phyloP scores from a whole-genome alignment of 2,113 vertebrate genomes.

The Silurus asotus region DNA sequence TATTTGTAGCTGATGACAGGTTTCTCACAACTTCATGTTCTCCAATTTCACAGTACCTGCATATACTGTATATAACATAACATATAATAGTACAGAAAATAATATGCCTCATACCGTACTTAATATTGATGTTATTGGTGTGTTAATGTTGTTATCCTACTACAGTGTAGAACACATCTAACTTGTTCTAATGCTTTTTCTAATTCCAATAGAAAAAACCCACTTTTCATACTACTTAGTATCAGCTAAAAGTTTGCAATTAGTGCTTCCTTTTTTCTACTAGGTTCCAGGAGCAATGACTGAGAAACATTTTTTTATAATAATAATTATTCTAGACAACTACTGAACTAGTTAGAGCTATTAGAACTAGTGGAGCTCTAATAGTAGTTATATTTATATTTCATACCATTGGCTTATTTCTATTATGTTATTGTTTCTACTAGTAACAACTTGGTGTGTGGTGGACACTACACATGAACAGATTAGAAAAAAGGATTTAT shows the following conservation, averaged over 20 bases:
- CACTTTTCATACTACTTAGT: neutral
- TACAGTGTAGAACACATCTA: neutral
- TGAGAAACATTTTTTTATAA: neutral
- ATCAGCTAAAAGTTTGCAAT: neutral
- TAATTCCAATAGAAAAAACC: neutral
- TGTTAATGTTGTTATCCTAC: neutral
- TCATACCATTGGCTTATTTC: neutral
- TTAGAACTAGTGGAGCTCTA: no score
- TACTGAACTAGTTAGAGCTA: neutral
- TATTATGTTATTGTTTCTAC: neutral
- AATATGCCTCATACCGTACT: neutral
- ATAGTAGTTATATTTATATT: neutral
- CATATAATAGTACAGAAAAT: neutral
- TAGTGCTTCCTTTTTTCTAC: neutral
- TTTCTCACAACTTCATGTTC: neutral
- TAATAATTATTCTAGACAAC: neutral
- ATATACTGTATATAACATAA: neutral
- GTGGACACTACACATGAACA: neutral
- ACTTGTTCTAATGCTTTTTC: neutral
- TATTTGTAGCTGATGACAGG: neutral
- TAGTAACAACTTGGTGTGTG: neutral
- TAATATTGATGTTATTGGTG: neutral
- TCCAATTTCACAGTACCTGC: neutral
- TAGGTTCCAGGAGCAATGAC: neutral
- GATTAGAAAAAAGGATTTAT: neutral